These are phyloP conservation scores for Chaetura pelagica DNA, from an alignment of 2,113 vertebrate species.

Conservation along the genomic window DNA sequence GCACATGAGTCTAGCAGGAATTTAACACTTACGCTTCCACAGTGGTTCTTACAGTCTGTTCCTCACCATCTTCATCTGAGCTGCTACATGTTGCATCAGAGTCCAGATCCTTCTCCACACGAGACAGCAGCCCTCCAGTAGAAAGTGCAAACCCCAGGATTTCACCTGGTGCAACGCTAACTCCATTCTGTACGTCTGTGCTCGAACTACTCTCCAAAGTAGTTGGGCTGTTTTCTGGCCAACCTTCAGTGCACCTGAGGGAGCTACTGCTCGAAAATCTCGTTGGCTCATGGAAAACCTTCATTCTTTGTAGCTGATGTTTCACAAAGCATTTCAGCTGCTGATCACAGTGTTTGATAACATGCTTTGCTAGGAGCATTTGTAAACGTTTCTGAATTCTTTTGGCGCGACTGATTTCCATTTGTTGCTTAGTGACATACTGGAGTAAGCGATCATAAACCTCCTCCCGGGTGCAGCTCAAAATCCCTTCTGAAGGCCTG, in stretches of 20 bases:
- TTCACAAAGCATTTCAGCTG: slow-evolving; percentile 84
- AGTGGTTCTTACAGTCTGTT: slow-evolving; percentile 58
- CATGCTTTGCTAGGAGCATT: slow-evolving; percentile 84
- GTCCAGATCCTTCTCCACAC: slow-evolving; percentile 85
- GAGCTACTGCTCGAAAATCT: slow-evolving; percentile 49
- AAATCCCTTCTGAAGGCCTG: slow-evolving; percentile 48
- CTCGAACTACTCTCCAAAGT: slow-evolving; percentile 31
- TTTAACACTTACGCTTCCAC: slow-evolving; percentile 84
- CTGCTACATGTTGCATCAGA: slow-evolving; percentile 93
- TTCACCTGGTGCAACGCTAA: slow-evolving; percentile 65
- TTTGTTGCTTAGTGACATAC: slow-evolving; percentile 81
- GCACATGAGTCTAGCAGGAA: slow-evolving; percentile 55
- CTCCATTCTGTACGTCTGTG: slow-evolving; percentile 38
- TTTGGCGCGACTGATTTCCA: slow-evolving; percentile 77
- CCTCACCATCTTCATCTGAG: slow-evolving; percentile 88
- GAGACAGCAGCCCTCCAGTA: slow-evolving; percentile 79
- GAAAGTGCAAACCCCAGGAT: slow-evolving; percentile 79
- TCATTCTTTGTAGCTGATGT: slow-evolving; percentile 71
- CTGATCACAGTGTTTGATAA: slow-evolving; percentile 81
- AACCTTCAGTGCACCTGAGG: slow-evolving; percentile 60
- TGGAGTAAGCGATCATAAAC: slow-evolving; percentile 74
- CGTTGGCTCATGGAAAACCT: slow-evolving; percentile 53
- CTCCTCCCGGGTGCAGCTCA: slow-evolving; percentile 57
- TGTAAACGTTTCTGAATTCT: slow-evolving; percentile 85
- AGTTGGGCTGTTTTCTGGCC: slow-evolving; percentile 12